A percentile compares a stretch with the other conserved stretches of the same genome.
These are phyloP conservation scores for Murina feae DNA, from an alignment of 2,113 vertebrate species.

Conservation along the genomic window DNA sequence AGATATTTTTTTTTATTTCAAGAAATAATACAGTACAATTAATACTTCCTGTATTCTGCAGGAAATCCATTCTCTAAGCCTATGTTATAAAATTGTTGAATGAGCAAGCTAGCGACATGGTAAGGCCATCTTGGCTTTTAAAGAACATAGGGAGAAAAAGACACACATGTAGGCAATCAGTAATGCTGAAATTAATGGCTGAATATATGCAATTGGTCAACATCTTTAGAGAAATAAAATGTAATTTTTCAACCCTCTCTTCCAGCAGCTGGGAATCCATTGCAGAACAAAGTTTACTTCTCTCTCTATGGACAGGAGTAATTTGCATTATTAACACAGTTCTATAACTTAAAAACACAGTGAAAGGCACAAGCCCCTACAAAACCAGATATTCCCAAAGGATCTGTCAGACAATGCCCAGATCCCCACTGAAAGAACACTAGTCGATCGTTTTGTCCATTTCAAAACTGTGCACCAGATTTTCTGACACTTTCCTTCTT, in stretches of 20 bases:
- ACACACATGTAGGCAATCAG: neutral
- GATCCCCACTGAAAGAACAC: neutral
- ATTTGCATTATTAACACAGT: neutral
- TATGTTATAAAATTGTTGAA: neutral
- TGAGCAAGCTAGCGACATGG: conserved; percentile 30
- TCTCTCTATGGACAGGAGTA: neutral
- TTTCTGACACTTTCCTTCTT: neutral
- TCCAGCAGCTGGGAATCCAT: neutral
- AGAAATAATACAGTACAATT: conserved; percentile 13
- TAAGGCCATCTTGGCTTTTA: conserved; percentile 2
- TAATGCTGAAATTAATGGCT: conserved; percentile 16
- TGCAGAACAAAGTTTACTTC: neutral
- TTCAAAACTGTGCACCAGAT: neutral
- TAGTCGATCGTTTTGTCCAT: neutral
- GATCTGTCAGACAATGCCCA: neutral
- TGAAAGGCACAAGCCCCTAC: neutral
- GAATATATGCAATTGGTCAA: neutral
- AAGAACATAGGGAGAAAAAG: conserved; percentile 19
- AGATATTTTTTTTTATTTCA: conserved; percentile 3
- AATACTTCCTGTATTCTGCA: neutral
- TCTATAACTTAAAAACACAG: neutral
- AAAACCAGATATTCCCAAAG: neutral
- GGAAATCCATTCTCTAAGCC: neutral
- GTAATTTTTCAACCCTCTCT: neutral
- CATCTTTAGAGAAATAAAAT: conserved; percentile 23